Evolutionary conservation across 2,888 invertebrate genomes (phyloP).

Genomic region (Blera fallax): DNA sequence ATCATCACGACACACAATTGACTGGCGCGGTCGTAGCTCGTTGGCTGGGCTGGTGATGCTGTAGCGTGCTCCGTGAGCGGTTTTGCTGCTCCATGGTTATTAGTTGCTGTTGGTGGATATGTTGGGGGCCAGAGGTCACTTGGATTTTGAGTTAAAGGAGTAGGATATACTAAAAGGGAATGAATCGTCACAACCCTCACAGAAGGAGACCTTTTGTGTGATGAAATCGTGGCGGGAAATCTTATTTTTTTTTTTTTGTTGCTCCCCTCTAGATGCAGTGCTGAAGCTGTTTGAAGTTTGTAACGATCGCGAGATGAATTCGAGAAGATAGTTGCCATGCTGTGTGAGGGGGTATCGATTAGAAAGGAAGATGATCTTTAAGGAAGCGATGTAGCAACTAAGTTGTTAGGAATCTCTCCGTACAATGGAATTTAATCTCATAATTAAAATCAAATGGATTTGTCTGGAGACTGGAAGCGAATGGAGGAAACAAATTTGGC

Average conservation of each 20-base stretch:
- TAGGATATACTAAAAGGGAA: slow-evolving; percentile 59
- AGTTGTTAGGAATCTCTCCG: slow-evolving; percentile 18
- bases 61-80: background rate
- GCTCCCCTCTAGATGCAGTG: background rate
- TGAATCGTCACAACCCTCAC: slow-evolving; percentile 58
- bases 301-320: slow-evolving; percentile 40
- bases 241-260: slow-evolving; percentile 7
- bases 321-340: background rate
- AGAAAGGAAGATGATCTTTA: slow-evolving; percentile 41
- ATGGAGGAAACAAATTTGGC: background rate
- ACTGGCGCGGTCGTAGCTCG: slow-evolving; percentile 34
- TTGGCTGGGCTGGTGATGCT: background rate
- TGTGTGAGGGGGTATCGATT: background rate
- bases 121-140: slow-evolving; percentile 60
- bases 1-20: slow-evolving; percentile 80
- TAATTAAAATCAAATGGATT: slow-evolving; percentile 42
- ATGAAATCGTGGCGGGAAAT: slow-evolving; percentile 52
- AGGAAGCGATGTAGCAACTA: slow-evolving; percentile 34
- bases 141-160: slow-evolving; percentile 66
- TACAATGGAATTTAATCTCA: slow-evolving; percentile 59
- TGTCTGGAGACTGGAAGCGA: background rate
- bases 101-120: slow-evolving; percentile 59
- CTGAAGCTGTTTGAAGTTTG: background rate
- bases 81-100: slow-evolving; percentile 46
- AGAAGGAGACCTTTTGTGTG: slow-evolving; percentile 11